A percentile compares a stretch with the other conserved stretches of the same genome.
Conservation (phyloP, 2,888 invertebrate genomes). For the Tenodera sinensis region DNA sequence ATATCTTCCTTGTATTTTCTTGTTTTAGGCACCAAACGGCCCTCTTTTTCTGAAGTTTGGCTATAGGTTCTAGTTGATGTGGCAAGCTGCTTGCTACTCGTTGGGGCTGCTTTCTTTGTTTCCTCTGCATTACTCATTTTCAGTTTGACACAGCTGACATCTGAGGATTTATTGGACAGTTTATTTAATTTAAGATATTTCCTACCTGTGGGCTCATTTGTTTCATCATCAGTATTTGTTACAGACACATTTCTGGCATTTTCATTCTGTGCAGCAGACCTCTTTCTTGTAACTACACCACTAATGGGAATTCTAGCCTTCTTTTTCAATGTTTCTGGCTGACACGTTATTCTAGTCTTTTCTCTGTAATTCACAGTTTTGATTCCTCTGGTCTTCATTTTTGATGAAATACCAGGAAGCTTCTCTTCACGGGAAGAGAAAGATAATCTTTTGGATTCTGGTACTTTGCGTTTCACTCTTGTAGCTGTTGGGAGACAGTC, state of each 20-base stretch:
- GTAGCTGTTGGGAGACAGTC: background rate
- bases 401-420: background rate
- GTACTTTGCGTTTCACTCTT: background rate
- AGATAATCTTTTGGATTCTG: background rate
- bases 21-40: background rate
- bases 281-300: background rate
- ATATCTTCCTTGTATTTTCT: background rate
- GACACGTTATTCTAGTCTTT: background rate
- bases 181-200: background rate
- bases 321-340: background rate
- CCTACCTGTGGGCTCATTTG: background rate
- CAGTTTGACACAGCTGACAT: background rate
- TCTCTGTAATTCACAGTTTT: background rate
- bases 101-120: background rate
- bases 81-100: background rate
- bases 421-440: background rate
- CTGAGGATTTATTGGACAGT: background rate
- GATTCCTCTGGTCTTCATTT: background rate
- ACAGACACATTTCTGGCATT: background rate
- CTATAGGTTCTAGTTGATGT: background rate
- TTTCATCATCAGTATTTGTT: background rate
- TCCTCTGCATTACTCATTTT: background rate
- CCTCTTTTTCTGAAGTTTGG: background rate
- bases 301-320: background rate
- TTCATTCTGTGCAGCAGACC: background rate